Base-by-base conservation (phyloP, 2,113 vertebrate genomes). In the Drymodes brunneopygia region DNA sequence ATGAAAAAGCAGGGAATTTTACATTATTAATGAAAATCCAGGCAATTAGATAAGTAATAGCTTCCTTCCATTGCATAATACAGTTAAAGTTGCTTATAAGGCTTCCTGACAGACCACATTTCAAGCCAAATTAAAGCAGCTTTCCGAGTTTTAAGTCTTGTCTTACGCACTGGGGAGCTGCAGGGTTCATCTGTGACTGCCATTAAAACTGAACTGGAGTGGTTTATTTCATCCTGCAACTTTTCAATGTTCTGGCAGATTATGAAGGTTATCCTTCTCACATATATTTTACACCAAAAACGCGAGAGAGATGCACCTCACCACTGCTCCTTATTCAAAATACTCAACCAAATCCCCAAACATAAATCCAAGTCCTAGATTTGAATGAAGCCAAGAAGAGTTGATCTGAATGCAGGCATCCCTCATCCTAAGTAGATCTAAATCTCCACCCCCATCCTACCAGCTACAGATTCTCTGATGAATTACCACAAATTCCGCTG, bases 231-330 rank as follows among this genome's bases (percentile, higher is more conserved):
- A 91, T 72, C 69, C 61, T 64, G 57, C 27, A 87, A 50, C 36
- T 87, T 94, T 78, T 65, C 75, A 47, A 73, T 28, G 35, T 82
- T 82, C 88, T 65, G 51, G 50, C 2, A 3, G 64, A 91, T 92
- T 81, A 92, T 6, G 33, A 93, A 83, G 67, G 85, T 83, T 93
- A 54, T 57, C 79, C 69, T 72, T 47, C 74, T 62, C 92, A 66
- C 80, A 95, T 88, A 83, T 38, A 96, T 96, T 94, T 95, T 94
- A 94, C 79, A 95, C 92, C 86, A 95, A 93, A 94, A 97, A 69
- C 31, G 57, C 15, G 17, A 74, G 48, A 88, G 10, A 71, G 11
- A 78, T 2, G 45, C 50, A 92, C 35, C 45, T 91, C 81, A 77
- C 23, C 2, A 0, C 38, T 80, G 54, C 42, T 77, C 27, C 35